A percentile compares a stretch with the other conserved stretches of the same genome.
These are phyloP conservation scores for Chromis chromis DNA, from an alignment of 2,797 vertebrate species.

Conservation along the genomic window DNA sequence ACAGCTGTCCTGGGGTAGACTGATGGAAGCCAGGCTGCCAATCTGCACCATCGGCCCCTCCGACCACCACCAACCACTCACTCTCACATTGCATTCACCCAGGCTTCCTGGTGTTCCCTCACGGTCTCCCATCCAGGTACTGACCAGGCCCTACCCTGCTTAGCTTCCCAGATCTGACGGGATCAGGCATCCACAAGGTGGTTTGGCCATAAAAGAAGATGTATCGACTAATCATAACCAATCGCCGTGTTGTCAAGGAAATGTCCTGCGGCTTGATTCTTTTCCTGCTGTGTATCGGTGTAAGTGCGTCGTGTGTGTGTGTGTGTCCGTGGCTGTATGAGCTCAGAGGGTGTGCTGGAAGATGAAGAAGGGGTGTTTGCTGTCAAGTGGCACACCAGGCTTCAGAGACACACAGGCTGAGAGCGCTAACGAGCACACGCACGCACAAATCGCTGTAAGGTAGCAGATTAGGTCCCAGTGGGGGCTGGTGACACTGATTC, in stretches of 20 bases:
- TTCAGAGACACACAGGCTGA: constrained; percentile 55
- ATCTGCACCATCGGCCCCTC: no score
- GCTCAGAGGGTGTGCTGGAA: constrained; percentile 25
- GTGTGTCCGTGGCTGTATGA: constrained; percentile 10
- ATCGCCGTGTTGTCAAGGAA: constrained; percentile 9
- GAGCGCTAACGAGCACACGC: constrained; percentile 49
- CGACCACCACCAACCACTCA: no score
- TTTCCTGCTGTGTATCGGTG: constrained; percentile 3
- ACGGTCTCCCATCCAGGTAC: no score
- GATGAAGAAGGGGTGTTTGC: constrained; percentile 46
- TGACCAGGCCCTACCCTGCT: no score
- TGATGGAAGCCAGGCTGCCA: no score
- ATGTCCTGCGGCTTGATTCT: constrained; percentile 11
- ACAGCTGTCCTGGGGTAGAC: no score
- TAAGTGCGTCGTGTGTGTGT: not conserved
- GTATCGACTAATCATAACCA: constrained; percentile 29
- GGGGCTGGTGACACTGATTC: constrained; percentile 75
- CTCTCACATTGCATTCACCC: no score
- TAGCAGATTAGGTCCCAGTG: constrained; percentile 73
- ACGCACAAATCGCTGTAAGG: constrained; percentile 55
- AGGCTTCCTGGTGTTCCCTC: no score
- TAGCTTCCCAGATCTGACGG: no score
- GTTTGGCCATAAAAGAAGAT: no score
- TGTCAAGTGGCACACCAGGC: constrained; percentile 69
- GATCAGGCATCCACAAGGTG: no score